These are phyloP conservation scores for Gymnoscelis rufifasciata DNA, from an alignment of 2,888 invertebrate genomes.

Conservation along the genomic window DNA sequence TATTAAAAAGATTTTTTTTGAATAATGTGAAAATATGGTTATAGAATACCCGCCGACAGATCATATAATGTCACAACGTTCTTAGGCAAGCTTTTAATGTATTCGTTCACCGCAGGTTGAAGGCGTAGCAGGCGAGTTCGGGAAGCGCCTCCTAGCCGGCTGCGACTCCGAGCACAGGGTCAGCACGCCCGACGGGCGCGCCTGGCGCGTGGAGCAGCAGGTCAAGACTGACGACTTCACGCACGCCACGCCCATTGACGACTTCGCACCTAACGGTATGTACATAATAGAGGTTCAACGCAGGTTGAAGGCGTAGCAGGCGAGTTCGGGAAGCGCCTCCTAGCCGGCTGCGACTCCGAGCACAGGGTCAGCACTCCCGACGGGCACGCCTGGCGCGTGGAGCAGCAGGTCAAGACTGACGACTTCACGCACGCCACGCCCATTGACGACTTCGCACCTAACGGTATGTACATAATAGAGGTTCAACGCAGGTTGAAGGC, in stretches of 20 bases:
- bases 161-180: slow-evolving; percentile 92
- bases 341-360: slow-evolving; percentile 92
- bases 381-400: slow-evolving; percentile 84
- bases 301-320: slow-evolving; percentile 89
- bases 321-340: slow-evolving; percentile 90
- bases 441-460: slow-evolving; percentile 92
- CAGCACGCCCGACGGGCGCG: slow-evolving; percentile 83
- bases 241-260: slow-evolving; percentile 89
- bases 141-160: slow-evolving; percentile 90
- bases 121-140: slow-evolving; percentile 91
- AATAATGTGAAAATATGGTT: no score
- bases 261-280: slow-evolving; percentile 95
- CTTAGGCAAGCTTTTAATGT: background rate
- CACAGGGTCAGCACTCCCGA: slow-evolving; percentile 86
- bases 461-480: no score
- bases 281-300: no score
- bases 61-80: no score
- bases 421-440: slow-evolving; percentile 90
- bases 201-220: slow-evolving; percentile 86
- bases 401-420: slow-evolving; percentile 91
- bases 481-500: no score
- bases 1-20: no score
- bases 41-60: no score
- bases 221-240: slow-evolving; percentile 91
- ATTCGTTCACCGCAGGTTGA: slow-evolving; percentile 71